These are phyloP conservation scores for Zaprionus lineosus DNA, from an alignment of 2,888 invertebrate species.

Conservation along the genomic window DNA sequence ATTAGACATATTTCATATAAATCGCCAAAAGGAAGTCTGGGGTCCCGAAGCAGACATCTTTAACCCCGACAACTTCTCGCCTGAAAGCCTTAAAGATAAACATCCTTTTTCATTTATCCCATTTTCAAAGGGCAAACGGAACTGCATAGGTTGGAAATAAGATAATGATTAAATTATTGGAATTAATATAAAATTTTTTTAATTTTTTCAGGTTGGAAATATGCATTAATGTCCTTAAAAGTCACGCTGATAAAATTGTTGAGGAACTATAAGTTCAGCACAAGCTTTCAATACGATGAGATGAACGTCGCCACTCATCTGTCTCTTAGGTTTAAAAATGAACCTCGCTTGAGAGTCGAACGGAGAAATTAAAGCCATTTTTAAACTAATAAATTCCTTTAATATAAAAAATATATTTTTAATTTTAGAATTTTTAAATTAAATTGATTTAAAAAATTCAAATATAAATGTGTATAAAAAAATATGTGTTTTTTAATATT, in stretches of 20 bases:
- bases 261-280: slow-evolving; percentile 72
- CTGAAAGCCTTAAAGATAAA: slow-evolving; percentile 64
- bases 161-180: no score
- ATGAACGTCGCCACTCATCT: slow-evolving; percentile 68
- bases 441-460: no score
- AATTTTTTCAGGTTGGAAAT: slow-evolving; percentile 70
- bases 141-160: slow-evolving; percentile 80
- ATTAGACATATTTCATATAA: slow-evolving; percentile 73
- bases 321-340: slow-evolving; percentile 59
- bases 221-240: slow-evolving; percentile 68
- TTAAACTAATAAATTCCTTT: no score
- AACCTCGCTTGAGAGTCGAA: no score
- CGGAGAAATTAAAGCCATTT: no score
- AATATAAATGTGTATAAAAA: no score
- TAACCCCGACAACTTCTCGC: slow-evolving; percentile 79
- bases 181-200: no score
- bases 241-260: slow-evolving; percentile 69
- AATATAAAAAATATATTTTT: no score
- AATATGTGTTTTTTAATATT: no score
- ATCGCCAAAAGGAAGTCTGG: slow-evolving; percentile 76
- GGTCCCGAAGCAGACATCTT: slow-evolving; percentile 74
- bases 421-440: no score
- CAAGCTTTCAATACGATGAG: slow-evolving; percentile 67
- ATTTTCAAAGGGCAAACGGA: slow-evolving; percentile 78
- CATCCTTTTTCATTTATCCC: slow-evolving; percentile 80